Percentiles rank a stretch among this genome's conserved stretches.
Evolutionary conservation across 2,888 invertebrate species (phyloP).

Genomic region (Dynastes grantii): DNA sequence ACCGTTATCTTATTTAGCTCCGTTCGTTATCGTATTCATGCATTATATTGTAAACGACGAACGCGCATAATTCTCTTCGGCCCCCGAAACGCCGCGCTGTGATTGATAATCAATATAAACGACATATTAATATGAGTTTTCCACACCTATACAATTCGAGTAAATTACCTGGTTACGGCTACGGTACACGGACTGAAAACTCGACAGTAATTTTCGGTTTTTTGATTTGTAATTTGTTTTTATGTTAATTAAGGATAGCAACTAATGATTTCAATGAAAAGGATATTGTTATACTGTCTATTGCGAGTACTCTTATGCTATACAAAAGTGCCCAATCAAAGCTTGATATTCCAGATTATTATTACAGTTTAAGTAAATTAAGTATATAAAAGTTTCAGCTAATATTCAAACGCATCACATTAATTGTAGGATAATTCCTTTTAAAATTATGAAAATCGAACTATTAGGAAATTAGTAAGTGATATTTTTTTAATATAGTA

Average conservation of each 20-base stretch:
- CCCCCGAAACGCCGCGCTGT: constrained; percentile 54
- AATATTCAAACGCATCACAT: too few species aligned
- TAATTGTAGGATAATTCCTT: too few species aligned
- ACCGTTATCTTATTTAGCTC: constrained; percentile 46
- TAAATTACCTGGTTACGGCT: constrained; percentile 44
- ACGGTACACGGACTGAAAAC: constrained; percentile 24
- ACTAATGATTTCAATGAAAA: not conserved
- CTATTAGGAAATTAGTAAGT: too few species aligned
- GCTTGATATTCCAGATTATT: too few species aligned
- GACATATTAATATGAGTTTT: constrained; percentile 68
- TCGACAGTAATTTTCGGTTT: not conserved
- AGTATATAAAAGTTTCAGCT: too few species aligned
- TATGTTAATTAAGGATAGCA: not conserved
- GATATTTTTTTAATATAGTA: too few species aligned
- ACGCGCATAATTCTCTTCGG: constrained; percentile 57
- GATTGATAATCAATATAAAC: constrained; percentile 69
- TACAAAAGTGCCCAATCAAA: too few species aligned
- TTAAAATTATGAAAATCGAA: too few species aligned
- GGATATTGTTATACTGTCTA: too few species aligned
- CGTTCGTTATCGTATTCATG: constrained; percentile 43
- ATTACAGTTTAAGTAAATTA: too few species aligned
- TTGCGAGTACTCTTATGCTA: too few species aligned
- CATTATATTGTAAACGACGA: constrained; percentile 61
- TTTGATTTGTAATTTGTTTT: constrained; percentile 3
- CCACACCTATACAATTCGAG: constrained; percentile 61